Evolutionary conservation across 2,888 invertebrate species (phyloP).

Genomic region (Macrosoma leucophasiata): DNA sequence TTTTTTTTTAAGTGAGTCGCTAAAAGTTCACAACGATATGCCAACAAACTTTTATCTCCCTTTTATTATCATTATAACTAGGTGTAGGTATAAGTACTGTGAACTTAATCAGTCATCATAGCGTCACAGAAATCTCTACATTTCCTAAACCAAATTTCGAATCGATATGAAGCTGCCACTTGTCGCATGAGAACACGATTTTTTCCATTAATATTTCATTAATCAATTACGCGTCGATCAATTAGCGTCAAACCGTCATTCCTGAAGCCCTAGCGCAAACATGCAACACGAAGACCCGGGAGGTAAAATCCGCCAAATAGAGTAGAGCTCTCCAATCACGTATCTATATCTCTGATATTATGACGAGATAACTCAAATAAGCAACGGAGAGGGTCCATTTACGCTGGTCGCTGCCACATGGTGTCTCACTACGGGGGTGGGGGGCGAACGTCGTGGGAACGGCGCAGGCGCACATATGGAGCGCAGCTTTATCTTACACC

Average conservation of each 20-base stretch:
- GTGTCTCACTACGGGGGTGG: slow-evolving; percentile 37
- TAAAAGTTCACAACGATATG: slow-evolving; percentile 27
- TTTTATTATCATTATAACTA: slow-evolving; percentile 23
- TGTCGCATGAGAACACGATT: slow-evolving; percentile 15
- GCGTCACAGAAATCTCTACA: slow-evolving; percentile 14
- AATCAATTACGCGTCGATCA: slow-evolving; percentile 65
- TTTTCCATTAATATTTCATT: slow-evolving; percentile 44
- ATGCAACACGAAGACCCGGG: slow-evolving; percentile 56
- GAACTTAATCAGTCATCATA: slow-evolving; percentile 29
- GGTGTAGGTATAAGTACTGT: slow-evolving; percentile 20
- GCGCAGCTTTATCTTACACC: slow-evolving; percentile 65
- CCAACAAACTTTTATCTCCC: slow-evolving; percentile 27
- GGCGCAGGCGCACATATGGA: slow-evolving; percentile 60
- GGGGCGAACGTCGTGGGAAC: slow-evolving; percentile 58
- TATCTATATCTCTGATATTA: slow-evolving; percentile 12
- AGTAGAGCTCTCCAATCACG: slow-evolving; percentile 33
- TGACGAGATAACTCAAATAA: slow-evolving; percentile 9
- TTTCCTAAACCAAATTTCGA: no score
- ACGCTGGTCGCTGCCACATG: slow-evolving; percentile 58
- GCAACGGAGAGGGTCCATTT: slow-evolving; percentile 31
- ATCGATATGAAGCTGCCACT: no score
- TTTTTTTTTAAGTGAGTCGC: no score
- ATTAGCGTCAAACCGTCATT: slow-evolving; percentile 52
- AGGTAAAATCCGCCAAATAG: slow-evolving; percentile 50
- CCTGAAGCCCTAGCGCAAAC: slow-evolving; percentile 66